These are phyloP conservation scores for Xylota segnis DNA, from an alignment of 2,888 invertebrate genomes.

Conservation along the genomic window DNA sequence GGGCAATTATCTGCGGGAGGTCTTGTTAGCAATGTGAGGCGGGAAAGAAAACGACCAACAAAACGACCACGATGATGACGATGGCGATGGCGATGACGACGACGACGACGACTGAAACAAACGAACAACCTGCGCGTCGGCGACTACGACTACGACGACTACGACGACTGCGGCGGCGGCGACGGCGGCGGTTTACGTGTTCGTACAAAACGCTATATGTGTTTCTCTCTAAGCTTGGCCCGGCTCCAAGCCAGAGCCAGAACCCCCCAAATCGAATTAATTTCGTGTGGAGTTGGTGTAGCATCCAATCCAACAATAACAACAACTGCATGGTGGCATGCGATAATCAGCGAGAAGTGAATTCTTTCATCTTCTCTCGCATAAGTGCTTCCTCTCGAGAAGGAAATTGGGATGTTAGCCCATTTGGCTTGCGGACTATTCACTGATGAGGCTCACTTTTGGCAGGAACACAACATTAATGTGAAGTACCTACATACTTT, in stretches of 20 bases:
- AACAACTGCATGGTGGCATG: constrained; percentile 70
- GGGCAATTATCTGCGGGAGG: constrained; percentile 77
- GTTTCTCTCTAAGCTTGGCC: constrained; percentile 60
- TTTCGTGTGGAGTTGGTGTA: constrained; percentile 65
- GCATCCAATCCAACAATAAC: constrained; percentile 44
- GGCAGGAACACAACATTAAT: constrained; percentile 61
- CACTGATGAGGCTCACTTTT: constrained; percentile 48
- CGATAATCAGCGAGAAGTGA: constrained; percentile 75
- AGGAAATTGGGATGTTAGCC: constrained; percentile 72
- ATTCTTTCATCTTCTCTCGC: constrained; percentile 63
- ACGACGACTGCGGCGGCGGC: constrained; percentile 37
- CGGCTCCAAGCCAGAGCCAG: constrained; percentile 46
- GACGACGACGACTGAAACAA: constrained; percentile 41
- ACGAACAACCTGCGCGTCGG: constrained; percentile 25
- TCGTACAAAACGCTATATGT: constrained; percentile 76
- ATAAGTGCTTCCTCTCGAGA: constrained; percentile 64
- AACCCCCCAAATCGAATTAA: constrained; percentile 77
- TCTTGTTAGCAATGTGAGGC: constrained; percentile 77
- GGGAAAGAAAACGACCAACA: constrained; percentile 75
- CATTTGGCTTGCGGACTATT: constrained; percentile 46
- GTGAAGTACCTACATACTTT: constrained; percentile 36
- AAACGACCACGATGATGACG: constrained; percentile 33
- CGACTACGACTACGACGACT: constrained; percentile 13
- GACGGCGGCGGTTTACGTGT: constrained; percentile 69
- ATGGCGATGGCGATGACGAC: no score